phyloP scores from a whole-genome alignment of 2,888 invertebrate species.

The Rhopalosiphum nymphaeae region DNA sequence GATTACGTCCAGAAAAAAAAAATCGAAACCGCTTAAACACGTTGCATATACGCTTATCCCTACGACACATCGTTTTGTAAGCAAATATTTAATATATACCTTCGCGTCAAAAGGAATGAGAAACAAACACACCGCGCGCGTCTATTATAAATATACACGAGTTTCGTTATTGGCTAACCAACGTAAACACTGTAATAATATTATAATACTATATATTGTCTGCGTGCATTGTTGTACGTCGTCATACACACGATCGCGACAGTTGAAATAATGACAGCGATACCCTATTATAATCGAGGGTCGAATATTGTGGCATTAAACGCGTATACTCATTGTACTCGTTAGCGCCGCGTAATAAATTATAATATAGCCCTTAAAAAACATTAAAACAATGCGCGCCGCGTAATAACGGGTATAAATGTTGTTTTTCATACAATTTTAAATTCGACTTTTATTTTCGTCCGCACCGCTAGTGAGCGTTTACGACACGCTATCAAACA shows the following conservation, averaged over 20 bases:
- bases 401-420: background rate
- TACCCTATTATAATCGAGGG: slow-evolving; percentile 2
- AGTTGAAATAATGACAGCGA: slow-evolving; percentile 9
- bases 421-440: background rate
- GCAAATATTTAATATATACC: slow-evolving; percentile 11
- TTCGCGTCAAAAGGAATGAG: background rate
- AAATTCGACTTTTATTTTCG: background rate
- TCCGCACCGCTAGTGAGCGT: background rate
- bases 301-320: background rate
- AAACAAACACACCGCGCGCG: background rate
- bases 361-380: background rate
- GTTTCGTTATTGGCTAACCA: background rate
- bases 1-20: background rate
- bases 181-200: background rate
- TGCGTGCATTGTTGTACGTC: background rate
- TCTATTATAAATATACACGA: background rate
- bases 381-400: background rate
- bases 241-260: background rate
- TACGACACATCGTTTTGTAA: background rate
- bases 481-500: background rate
- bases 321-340: background rate
- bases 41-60: background rate
- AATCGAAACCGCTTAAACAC: background rate
- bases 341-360: background rate
- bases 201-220: background rate